These are phyloP conservation scores for Bacillus rossius DNA, from an alignment of 1,140 invertebrate species.

Conservation along the genomic window DNA sequence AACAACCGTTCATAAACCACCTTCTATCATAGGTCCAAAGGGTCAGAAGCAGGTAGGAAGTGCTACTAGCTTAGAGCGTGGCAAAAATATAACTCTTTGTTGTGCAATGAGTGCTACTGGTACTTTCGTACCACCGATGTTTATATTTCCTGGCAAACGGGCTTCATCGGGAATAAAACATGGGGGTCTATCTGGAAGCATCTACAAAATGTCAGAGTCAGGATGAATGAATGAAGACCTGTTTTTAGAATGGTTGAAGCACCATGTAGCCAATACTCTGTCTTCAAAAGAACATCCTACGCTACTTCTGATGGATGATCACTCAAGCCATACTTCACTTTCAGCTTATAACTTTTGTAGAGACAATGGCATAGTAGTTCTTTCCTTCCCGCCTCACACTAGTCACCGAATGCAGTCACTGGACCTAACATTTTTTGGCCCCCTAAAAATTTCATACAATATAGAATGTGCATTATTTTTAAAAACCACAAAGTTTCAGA, in stretches of 20 bases:
- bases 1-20: neutral
- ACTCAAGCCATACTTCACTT: conserved; percentile 15
- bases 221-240: conserved; percentile 17
- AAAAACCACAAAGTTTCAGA: neutral
- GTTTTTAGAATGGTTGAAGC: neutral
- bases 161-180: conserved; percentile 28
- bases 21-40: conserved; percentile 13
- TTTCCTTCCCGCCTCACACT: conserved; percentile 29
- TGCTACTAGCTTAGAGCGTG: conserved; percentile 32
- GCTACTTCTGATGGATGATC: too few relatives aligned
- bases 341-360: conserved; percentile 19
- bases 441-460: conserved; percentile 26
- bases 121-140: conserved; percentile 34
- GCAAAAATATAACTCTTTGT: conserved; percentile 28
- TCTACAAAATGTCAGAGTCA: conserved; percentile 7
- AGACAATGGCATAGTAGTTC: conserved; percentile 23
- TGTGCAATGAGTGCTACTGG: conserved; percentile 35
- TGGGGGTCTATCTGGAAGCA: conserved; percentile 16
- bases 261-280: too few relatives aligned
- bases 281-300: too few relatives aligned
- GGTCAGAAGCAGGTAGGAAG: conserved; percentile 35
- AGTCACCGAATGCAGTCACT: conserved; percentile 40
- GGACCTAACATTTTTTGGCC: conserved; percentile 32
- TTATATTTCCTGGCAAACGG: conserved; percentile 37
- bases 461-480: neutral